Evolutionary conservation across 1,140 invertebrate species (phyloP), one percentile per base, ranked within the genome.

Genomic region (Drosophila kanapiae): DNA sequence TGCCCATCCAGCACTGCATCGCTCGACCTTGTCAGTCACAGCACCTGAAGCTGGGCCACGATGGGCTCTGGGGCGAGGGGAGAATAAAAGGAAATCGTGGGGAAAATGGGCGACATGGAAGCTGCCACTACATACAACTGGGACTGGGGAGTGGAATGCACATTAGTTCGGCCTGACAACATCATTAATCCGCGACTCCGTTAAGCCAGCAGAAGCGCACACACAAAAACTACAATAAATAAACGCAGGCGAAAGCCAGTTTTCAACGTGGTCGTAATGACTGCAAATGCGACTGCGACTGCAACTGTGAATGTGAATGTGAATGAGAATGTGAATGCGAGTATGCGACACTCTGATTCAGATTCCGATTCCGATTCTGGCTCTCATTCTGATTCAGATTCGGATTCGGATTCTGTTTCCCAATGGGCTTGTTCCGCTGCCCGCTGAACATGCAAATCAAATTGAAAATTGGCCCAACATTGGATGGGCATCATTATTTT

Each of bases 401-500:
- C 47, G 14, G 2, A 23, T 54, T 33, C 16, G 27, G 16, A 37
- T 16, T 33, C 45, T 23, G 45, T 16, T 37, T 31, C 62, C 62
- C 62, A 62, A 43, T 62, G 63, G 63, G 14, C 23, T 35, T 47
- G 29, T 38, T 63, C 64, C 64, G 40, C 45, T 35, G 13, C 35
- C 47, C 47, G 9, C 62, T 9, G 48, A 53, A 56, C 67, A 74
- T 74, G 74, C 53, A 77, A 77, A 77, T 78, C 74, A 71, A 72
- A 78, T 78, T 78, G 75, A 70, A 53, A 62, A 70, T 79, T 71
- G 74, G 76, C 75, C 56, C 49, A 40, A 23, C 57, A 29, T 57
- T 33, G 63, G 42, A 57, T 57, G 42, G 38, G 35, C 47, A 78
- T 79, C 75, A 79, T 79, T 78, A 78, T 79, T 78, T 65, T 72